Conservation (phyloP, 2,113 vertebrate species). For the Ivindomyrus marchei region DNA sequence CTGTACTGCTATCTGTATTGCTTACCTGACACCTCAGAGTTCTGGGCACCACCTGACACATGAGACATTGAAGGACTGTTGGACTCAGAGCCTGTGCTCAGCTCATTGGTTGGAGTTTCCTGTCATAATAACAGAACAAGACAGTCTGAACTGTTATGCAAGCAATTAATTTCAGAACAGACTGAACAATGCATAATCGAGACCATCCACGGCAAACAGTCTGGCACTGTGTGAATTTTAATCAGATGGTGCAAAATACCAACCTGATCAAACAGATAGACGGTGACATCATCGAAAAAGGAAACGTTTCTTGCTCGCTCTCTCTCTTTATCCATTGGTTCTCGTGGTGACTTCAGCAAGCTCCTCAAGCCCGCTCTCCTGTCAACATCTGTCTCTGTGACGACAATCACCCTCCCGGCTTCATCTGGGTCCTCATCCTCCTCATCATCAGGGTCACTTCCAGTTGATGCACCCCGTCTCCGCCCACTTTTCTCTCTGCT, state of each 20-base stretch:
- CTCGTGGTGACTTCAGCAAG: constrained; percentile 80
- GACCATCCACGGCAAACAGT: background rate
- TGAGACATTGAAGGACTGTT: constrained; percentile 47
- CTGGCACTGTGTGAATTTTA: background rate
- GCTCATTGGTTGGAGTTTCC: constrained; percentile 85
- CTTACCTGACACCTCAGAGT: constrained; percentile 59
- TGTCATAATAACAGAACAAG: constrained; percentile 36
- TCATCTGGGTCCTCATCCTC: constrained; percentile 76
- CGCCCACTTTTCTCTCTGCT: constrained; percentile 58
- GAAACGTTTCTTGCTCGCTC: constrained; percentile 80
- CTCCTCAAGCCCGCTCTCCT: constrained; percentile 77
- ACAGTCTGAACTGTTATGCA: constrained; percentile 1
- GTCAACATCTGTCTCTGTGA: constrained; percentile 78
- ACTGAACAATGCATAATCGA: background rate
- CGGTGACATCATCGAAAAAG: constrained; percentile 81
- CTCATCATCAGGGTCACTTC: constrained; percentile 67
- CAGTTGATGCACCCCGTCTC: constrained; percentile 57
- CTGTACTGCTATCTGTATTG: constrained; percentile 41
- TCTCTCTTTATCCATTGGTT: constrained; percentile 67
- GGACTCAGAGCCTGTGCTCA: constrained; percentile 59
- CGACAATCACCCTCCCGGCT: constrained; percentile 72
- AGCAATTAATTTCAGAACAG: background rate
- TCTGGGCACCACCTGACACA: constrained; percentile 47
- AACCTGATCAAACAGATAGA: constrained; percentile 89
- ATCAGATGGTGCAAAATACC: background rate